Conservation (phyloP, 1,140 invertebrate genomes). For the Camponotus floridanus region DNA sequence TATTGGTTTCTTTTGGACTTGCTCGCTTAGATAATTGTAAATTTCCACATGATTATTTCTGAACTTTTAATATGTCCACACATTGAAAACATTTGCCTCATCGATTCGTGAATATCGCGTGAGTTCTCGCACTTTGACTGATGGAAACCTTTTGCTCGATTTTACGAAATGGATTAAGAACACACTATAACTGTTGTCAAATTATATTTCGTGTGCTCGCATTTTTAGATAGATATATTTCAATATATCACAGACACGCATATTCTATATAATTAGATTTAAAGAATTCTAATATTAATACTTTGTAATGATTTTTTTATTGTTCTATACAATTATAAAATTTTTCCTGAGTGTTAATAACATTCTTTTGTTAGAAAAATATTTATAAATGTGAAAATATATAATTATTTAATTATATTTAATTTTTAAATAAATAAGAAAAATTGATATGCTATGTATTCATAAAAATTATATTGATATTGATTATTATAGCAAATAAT, state of each 20-base stretch:
- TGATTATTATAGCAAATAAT: background rate
- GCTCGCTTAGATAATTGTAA: background rate
- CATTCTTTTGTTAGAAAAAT: background rate
- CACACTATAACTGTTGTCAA: constrained; percentile 44
- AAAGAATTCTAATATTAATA: background rate
- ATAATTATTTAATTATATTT: background rate
- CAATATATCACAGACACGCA: background rate
- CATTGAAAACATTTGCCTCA: background rate
- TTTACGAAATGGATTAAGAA: constrained; percentile 72
- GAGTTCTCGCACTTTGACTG: constrained; percentile 42
- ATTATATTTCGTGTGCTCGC: background rate
- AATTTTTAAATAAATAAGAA: constrained; percentile 1
- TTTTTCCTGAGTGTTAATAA: background rate
- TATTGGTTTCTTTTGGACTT: background rate
- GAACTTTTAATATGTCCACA: constrained; percentile 52
- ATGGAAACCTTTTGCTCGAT: constrained; percentile 48
- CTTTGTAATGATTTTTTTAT: background rate
- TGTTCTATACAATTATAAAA: background rate
- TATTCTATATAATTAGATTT: background rate
- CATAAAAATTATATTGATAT: background rate
- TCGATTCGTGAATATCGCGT: constrained; percentile 80
- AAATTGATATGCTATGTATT: background rate
- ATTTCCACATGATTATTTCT: constrained; percentile 5
- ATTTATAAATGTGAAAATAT: background rate
- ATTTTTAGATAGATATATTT: constrained; percentile 12